phyloP scores from a whole-genome alignment of 1,140 invertebrate genomes.

The Drosophila burlai region DNA sequence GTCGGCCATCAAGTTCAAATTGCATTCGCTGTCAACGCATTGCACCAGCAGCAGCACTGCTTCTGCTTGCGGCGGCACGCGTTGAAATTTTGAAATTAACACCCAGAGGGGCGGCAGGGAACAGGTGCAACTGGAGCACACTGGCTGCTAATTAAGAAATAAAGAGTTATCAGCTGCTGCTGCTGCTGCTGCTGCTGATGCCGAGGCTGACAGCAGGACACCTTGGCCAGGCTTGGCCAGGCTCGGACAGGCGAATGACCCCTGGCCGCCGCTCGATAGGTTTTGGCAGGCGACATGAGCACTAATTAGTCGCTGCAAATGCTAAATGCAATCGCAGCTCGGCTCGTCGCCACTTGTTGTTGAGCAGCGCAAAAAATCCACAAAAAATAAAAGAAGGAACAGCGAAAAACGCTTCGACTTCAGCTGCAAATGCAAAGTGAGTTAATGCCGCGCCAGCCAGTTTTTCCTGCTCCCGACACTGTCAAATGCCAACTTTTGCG shows the following conservation, averaged over 20 bases:
- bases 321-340: constrained; percentile 59
- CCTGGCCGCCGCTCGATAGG: constrained; percentile 56
- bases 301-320: constrained; percentile 73
- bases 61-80: constrained; percentile 57
- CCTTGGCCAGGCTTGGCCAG: too few relatives aligned
- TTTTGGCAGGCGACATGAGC: constrained; percentile 78
- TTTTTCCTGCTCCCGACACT: constrained; percentile 79
- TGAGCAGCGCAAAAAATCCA: constrained; percentile 35
- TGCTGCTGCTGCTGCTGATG: constrained; percentile 64
- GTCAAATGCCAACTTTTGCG: constrained; percentile 72
- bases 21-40: constrained; percentile 84
- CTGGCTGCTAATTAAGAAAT: constrained; percentile 77
- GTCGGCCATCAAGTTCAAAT: constrained; percentile 84
- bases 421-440: constrained; percentile 71
- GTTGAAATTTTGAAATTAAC: constrained; percentile 83
- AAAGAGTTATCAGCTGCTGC: constrained; percentile 69
- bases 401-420: constrained; percentile 40
- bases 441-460: constrained; percentile 75
- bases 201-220: constrained; percentile 52
- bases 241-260: constrained; percentile 60
- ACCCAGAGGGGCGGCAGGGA: constrained; percentile 45
- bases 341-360: constrained; percentile 64
- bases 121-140: constrained; percentile 65
- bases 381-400: constrained; percentile 35
- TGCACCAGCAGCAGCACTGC: constrained; percentile 37